Base-by-base conservation (phyloP, 2,888 invertebrate genomes). In the Cylindroiulus punctatus region DNA sequence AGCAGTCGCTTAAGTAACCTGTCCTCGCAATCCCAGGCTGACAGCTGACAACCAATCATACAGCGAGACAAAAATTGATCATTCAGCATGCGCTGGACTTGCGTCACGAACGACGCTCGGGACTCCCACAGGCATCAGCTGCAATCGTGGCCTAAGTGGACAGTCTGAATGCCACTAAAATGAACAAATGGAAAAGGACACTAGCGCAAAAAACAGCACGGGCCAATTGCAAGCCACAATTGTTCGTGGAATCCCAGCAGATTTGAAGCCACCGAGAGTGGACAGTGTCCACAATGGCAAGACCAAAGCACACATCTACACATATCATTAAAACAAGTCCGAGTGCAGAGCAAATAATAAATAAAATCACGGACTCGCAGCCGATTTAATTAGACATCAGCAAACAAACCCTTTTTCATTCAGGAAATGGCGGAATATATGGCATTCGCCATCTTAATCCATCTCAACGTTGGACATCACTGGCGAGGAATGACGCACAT, bases 91-190 rank as follows among this genome's bases (percentile, higher is more conserved):
- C n/a, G n/a, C n/a, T n/a, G n/a, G n/a, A n/a, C n/a, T n/a, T 52
- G 52, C 26, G 65, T 65, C 65, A 52, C 65, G 10, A 65, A 65
- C 26, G 65, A 65, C 12, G 65, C 26, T 26, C 26, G 65, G 26
- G 65, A 65, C 65, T 65, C 65, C 65, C 65, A 10, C 12, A 65
- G 65, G 65, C 65, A 65, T 65, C 65, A 65, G 65, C 65, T 65
- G 65, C 65, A 65, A 65, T 65, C 65, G 65, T 65, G 65, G 65
- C 26, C 65, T 65, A 65, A 65, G 65, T 65, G 65, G 65, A 65
- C 65, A 65, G 65, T 65, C 65, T 65, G 65, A 65, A 65, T 65
- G 65, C 65, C 65, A 65, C 65, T 65, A 65, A 65, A 65, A 65
- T 26, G 65, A 65, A 65, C 65, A 65, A 65, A 65, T 65, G 65